A percentile compares a stretch with the other conserved stretches of the same genome.
phyloP scores from a whole-genome alignment of 2,113 vertebrate species.

The Carassius carassius region DNA sequence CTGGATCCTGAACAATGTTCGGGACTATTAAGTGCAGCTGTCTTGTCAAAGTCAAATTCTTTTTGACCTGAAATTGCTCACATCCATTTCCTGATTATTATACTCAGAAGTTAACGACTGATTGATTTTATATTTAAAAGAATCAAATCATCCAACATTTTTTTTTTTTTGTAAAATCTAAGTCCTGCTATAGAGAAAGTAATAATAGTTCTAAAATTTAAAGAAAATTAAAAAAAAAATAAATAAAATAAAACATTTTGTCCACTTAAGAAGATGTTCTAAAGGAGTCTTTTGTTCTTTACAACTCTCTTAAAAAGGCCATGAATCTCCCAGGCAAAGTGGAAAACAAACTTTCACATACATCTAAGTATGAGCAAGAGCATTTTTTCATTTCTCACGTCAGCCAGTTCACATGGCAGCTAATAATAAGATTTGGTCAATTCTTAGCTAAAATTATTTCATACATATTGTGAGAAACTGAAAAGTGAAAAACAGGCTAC shows the following conservation, averaged over 20 bases:
- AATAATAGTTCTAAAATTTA: too few species aligned
- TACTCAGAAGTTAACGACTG: not conserved
- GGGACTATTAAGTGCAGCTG: constrained; percentile 76
- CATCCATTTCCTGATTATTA: not conserved
- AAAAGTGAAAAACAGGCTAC: too few species aligned
- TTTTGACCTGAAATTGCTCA: constrained; percentile 47
- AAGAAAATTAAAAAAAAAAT: too few species aligned
- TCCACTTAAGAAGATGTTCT: too few species aligned
- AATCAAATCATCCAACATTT: not conserved
- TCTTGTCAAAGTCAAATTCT: constrained; percentile 71
- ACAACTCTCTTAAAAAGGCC: not conserved
- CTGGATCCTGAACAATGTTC: constrained; percentile 67
- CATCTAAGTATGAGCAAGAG: constrained; percentile 58
- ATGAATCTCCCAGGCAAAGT: not conserved
- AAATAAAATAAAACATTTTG: too few species aligned
- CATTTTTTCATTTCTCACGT: constrained; percentile 61
- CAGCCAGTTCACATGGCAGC: constrained; percentile 54
- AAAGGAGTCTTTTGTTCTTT: constrained; percentile 30
- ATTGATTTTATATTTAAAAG: not conserved
- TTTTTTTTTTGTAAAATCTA: not conserved
- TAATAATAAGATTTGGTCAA: constrained; percentile 58
- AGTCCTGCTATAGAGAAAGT: too few species aligned
- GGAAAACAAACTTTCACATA: constrained; percentile 54
- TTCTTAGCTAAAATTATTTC: not conserved
- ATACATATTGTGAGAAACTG: too few species aligned